Evolutionary conservation across 2,888 invertebrate species (phyloP).

Genomic region (Coelogynopora nodosa): DNA sequence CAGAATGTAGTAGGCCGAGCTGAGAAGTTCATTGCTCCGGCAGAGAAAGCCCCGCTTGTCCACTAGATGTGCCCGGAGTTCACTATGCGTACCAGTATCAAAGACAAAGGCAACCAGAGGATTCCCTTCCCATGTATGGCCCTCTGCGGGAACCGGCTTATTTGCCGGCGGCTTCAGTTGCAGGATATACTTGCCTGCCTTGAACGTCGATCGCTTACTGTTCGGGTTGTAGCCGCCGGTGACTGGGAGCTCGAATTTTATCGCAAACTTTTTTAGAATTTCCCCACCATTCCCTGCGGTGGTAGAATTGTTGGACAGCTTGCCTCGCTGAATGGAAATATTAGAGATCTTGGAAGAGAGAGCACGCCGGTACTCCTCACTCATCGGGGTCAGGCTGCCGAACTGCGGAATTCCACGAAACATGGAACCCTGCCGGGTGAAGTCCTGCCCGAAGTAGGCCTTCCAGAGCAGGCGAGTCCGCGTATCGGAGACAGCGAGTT

Average conservation of each 20-base stretch:
- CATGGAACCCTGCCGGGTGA: conserved; percentile 62
- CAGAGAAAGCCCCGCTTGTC: conserved; percentile 60
- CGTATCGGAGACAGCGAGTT: conserved; percentile 60
- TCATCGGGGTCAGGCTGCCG: conserved; percentile 27
- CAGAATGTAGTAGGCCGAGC: conserved; percentile 53
- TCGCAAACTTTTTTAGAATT: background rate
- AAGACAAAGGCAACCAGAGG: conserved; percentile 55
- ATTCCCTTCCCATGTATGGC: conserved; percentile 56
- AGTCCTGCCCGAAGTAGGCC: conserved; percentile 60
- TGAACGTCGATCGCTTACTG: background rate
- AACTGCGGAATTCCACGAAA: conserved; percentile 59
- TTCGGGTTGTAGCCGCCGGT: background rate
- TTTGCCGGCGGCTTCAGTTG: background rate
- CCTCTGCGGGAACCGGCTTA: background rate
- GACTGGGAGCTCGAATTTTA: background rate
- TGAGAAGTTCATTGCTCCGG: conserved; percentile 54
- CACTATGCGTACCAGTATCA: conserved; percentile 59
- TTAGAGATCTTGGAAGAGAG: background rate
- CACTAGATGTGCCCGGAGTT: conserved; percentile 53
- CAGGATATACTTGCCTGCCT: background rate
- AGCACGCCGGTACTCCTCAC: background rate
- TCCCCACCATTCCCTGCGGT: background rate
- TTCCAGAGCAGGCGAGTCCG: conserved; percentile 62
- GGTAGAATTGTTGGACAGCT: background rate
- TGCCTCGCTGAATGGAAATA: background rate